Base-by-base conservation (phyloP, 2,888 invertebrate species). In the Nezara viridula region DNA sequence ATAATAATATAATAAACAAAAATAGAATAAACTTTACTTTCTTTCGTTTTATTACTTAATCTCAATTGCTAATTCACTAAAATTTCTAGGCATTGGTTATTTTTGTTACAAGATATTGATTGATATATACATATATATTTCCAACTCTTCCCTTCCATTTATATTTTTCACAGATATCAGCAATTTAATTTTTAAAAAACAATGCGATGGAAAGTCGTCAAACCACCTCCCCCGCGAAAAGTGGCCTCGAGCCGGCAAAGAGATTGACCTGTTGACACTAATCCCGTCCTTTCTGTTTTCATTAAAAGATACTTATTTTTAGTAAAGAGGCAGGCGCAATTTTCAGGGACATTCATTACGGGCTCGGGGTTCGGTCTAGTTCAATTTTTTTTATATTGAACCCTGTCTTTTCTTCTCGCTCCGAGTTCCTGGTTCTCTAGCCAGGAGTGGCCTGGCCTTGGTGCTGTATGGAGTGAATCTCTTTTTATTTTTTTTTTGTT, bases 261-360 rank as follows among this genome's bases (percentile, higher is more conserved):
- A 32, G 6, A 37, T 73, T 81, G 44, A 81, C 81, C 81, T 81
- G 14, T 81, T 81, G 81, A 40, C 40, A 14, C 37, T n/a, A 47
- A 81, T 81, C n/a, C n/a, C 0, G 0, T 24, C 14, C 40, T n/a
- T 40, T 77, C n/a, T 47, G 12, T 44, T 81, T n/a, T 12, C 24
- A 81, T n/a, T 81, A 81, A 81, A 81, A 81, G 44, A 81, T 44
- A 24, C 81, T 81, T 81, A 40, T 81, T 81, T 81, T 44, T 81
- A 44, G 24, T 14, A 81, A 44, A 81, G 0, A 12, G 2, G n/a
- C 12, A 14, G 44, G 10, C 44, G 81, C 12, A n/a, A 40, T 44
- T 73, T 21, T 81, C 81, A 81, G 81, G 81, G 81, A 47, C 81
- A 47, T 81, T 81, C n/a, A 44, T 44, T 81, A 47, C 37, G 2